Base-by-base conservation (phyloP, 2,888 invertebrate genomes). In the Eudasyphora cyanicolor region DNA sequence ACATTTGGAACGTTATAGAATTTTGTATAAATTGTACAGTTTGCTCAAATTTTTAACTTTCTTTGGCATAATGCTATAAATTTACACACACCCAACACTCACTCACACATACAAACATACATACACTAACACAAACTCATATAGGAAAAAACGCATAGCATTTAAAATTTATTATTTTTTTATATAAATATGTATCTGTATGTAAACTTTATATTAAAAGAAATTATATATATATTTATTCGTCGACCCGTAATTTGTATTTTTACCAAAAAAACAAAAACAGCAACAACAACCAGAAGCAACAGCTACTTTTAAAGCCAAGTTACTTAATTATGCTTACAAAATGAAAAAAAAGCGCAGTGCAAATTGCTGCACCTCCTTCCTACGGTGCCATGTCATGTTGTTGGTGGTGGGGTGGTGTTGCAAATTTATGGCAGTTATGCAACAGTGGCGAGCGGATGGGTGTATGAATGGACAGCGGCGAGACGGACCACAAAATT, bases 21-120 rank as follows among this genome's bases (percentile, higher is more conserved):
- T 91, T 88, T 89, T 91, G 91, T 91, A 91, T 91, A 91, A 91
- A 91, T 88, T 91, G 91, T 91, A 91, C 91, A 91, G 91, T 90
- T 89, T 91, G 90, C 89, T 91, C 89, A 91, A 90, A 89, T 88
- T 91, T 89, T 89, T 91, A 87, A 91, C 91, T 86, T 90, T 91
- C 86, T 91, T 91, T 88, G 91, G 91, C 88, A 90, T 91, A 79
- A 89, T 90, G 90, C 88, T 91, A 87, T 91, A 91, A 89, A 82
- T 70, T 70, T 51, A 73, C 24, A 73, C 21, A 73, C 21, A 79
- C 64, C 45, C 49, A n/a, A 74, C 32, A 57, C 67, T 57, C 67
- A 64, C 75, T 60, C 75, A 75, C 24, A 78, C 51, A 29, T 14
- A 64, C 19, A 60, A 29, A 60, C 42, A 78, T 21, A 70, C 51